phyloP scores from a whole-genome alignment of 2,888 invertebrate species.

The Phaedon cochleariae region DNA sequence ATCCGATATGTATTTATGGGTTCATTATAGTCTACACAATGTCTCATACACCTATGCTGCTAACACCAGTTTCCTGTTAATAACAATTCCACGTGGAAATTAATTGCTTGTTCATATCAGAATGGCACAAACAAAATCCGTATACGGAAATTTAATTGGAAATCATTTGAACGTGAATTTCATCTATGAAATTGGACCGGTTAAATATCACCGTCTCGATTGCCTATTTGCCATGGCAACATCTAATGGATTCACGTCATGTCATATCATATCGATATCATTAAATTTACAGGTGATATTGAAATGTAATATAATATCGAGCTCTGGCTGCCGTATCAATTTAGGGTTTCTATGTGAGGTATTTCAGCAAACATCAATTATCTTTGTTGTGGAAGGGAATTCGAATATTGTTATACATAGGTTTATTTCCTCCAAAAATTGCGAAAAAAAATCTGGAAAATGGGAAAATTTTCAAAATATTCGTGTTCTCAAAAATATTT shows the following conservation, averaged over 20 bases:
- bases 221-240: conserved; percentile 3
- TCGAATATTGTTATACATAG: no score
- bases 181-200: conserved; percentile 19
- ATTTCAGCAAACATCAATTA: background rate
- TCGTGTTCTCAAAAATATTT: no score
- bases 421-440: no score
- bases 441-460: no score
- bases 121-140: conserved; percentile 22
- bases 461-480: no score
- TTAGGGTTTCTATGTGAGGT: background rate
- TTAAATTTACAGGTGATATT: background rate
- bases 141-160: conserved; percentile 25
- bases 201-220: conserved; percentile 14
- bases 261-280: background rate
- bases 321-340: background rate
- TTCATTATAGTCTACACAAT: no score
- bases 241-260: background rate
- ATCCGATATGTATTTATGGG: no score
- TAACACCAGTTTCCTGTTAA: background rate
- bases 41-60: background rate
- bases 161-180: conserved; percentile 32
- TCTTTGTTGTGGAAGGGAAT: background rate
- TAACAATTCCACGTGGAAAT: conserved; percentile 4
- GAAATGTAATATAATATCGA: background rate
- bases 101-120: background rate